Percentiles rank a stretch among this genome's conserved stretches.
Conservation (phyloP, 2,797 vertebrate species). For the Epinephelus awoara region DNA sequence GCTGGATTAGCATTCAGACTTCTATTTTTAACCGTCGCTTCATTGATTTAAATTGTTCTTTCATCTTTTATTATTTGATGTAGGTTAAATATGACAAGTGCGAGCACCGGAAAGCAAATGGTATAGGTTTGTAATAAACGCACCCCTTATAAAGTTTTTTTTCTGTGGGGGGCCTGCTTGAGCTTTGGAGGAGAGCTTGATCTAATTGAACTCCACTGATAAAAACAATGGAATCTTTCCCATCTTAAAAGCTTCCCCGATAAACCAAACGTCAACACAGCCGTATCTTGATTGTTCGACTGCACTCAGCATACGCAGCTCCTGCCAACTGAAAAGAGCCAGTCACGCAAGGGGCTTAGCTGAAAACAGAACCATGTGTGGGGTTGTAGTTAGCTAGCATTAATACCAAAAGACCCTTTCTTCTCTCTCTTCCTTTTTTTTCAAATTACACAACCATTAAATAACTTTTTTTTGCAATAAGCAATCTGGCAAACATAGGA, state of each 20-base stretch:
- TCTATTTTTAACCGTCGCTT: background rate
- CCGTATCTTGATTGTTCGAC: conserved; percentile 78
- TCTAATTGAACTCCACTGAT: conserved; percentile 69
- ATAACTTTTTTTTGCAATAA: conserved; percentile 64
- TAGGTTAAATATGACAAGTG: conserved; percentile 26
- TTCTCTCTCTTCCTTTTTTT: conserved; percentile 55
- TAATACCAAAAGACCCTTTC: conserved; percentile 79
- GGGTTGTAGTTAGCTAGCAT: conserved; percentile 76
- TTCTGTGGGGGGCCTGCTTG: background rate
- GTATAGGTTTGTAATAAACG: conserved; percentile 25
- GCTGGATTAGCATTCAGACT: conserved; percentile 9
- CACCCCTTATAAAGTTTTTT: background rate
- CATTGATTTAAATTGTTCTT: conserved; percentile 24
- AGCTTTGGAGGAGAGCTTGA: conserved; percentile 43
- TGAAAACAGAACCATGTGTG: conserved; percentile 89
- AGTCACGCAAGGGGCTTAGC: conserved; percentile 85
- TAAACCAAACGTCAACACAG: conserved; percentile 79
- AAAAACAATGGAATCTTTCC: conserved; percentile 75
- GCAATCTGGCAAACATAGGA: conserved; percentile 76
- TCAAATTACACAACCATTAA: conserved; percentile 72
- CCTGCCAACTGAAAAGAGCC: conserved; percentile 80
- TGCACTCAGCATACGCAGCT: conserved; percentile 58
- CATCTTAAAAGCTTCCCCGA: conserved; percentile 77
- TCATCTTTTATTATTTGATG: conserved; percentile 12
- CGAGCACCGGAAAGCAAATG: conserved; percentile 1